Evolutionary conservation across 1,140 invertebrate genomes (phyloP), one percentile per base, ranked within the genome.

Genomic region (Lysiphlebus fabarum): DNA sequence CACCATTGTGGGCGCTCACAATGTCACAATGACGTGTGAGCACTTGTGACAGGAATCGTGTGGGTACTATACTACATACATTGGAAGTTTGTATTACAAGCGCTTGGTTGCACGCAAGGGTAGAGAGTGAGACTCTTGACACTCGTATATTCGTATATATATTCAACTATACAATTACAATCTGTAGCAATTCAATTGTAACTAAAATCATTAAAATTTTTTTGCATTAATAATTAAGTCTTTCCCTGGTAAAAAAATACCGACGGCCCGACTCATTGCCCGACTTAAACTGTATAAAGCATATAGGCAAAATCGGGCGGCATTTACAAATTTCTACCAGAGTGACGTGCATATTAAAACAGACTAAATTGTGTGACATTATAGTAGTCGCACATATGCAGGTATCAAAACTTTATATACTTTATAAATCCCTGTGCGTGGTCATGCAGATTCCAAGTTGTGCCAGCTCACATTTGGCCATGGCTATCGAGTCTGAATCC

Each of bases 1-100:
- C 60, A 60, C 61, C 56, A 51, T 53, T 50, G 64, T 64, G 56
- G 51, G 59, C 69, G 66, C 69, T 74, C 70, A 70, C 72, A 71
- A 73, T 73, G 74, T 76, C 74, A 77, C 73, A 77, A 75, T 77
- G 74, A 77, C 72, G 73, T 69, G 74, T 63, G 70, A 74, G 69
- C 75, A 75, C 74, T 76, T 76, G 74, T 74, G 70, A 75, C 70
- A 70, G 72, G 49, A 62, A 63, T 69, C 70, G 67, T 72, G 70
- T 71, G 70, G 69, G 69, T 72, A 72, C 68, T 68, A 65, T 66
- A 64, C 47, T 38, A 51, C 36, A 36, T 69, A 66, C 65, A 68
- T 62, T 53, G 61, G 65, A 26, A 73, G 71, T 72, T 74, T 73
- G 72, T 70, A 73, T 74, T 75, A 75, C 73, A 70, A 73, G 66